These are phyloP conservation scores for Ophion obscuratus DNA, from an alignment of 2,888 invertebrate species.

Conservation along the genomic window DNA sequence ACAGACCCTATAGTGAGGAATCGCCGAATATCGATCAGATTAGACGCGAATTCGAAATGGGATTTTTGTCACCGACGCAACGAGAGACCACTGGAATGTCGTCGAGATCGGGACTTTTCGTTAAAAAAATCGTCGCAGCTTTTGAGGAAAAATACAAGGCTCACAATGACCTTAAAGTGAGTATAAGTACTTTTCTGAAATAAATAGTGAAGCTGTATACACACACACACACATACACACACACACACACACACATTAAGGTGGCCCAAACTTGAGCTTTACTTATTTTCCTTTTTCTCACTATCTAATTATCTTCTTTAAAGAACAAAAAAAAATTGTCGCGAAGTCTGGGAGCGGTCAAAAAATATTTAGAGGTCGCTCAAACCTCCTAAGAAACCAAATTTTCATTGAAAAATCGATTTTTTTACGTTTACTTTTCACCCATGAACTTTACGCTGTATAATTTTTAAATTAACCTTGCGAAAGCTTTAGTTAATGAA, in stretches of 20 bases:
- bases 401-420: too few relatives aligned
- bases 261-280: too few relatives aligned
- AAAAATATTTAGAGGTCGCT: too few relatives aligned
- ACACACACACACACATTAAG: neutral
- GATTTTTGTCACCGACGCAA: conserved; percentile 71
- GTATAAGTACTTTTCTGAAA: neutral
- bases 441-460: too few relatives aligned
- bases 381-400: too few relatives aligned
- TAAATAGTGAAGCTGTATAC: neutral
- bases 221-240: neutral
- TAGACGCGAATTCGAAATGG: conserved; percentile 74
- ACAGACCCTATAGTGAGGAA: conserved; percentile 34
- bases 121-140: conserved; percentile 76
- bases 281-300: too few relatives aligned
- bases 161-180: conserved; percentile 60
- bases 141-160: conserved; percentile 75
- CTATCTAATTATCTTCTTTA: too few relatives aligned
- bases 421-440: too few relatives aligned
- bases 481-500: too few relatives aligned
- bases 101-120: conserved; percentile 72
- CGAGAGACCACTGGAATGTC: conserved; percentile 5
- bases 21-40: conserved; percentile 72
- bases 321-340: too few relatives aligned
- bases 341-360: too few relatives aligned
- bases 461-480: too few relatives aligned